Evolutionary conservation across 2,797 vertebrate species (phyloP).

Genomic region (Pseudochaenichthys georgianus): DNA sequence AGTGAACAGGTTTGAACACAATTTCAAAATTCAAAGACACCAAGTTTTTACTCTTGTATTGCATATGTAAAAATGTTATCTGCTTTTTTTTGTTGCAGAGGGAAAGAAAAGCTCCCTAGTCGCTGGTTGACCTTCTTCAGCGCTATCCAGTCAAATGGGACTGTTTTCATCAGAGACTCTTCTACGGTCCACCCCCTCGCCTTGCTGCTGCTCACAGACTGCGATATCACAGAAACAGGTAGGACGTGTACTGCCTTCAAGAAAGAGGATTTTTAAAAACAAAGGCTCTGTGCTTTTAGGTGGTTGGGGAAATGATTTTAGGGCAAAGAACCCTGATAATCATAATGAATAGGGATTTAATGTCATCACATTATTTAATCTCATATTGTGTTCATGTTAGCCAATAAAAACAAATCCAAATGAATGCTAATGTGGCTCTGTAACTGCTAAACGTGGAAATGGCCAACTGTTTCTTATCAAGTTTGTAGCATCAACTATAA

Average conservation of each 20-base stretch:
- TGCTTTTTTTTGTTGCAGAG: constrained; percentile 61
- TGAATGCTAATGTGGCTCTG: too few relatives aligned
- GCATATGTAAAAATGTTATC: background rate
- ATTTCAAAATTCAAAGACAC: background rate
- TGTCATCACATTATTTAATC: background rate
- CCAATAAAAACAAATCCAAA: too few relatives aligned
- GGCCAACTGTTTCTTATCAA: background rate
- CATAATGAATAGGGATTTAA: background rate
- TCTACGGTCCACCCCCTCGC: constrained; percentile 93
- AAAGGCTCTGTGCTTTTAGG: background rate
- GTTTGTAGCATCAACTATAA: background rate
- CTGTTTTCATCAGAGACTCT: constrained; percentile 93
- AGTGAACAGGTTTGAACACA: constrained; percentile 90
- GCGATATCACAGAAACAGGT: constrained; percentile 90
- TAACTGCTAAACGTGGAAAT: background rate
- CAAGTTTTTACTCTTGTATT: background rate
- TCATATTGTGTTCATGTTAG: background rate
- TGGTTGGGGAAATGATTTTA: background rate
- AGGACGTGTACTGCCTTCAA: constrained; percentile 19
- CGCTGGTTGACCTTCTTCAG: constrained; percentile 97
- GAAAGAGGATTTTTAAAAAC: too few relatives aligned
- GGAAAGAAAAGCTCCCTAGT: constrained; percentile 84
- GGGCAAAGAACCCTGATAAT: background rate
- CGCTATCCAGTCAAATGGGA: constrained; percentile 90
- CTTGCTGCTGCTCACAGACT: constrained; percentile 92